phyloP scores from a whole-genome alignment of 1,140 invertebrate species.

The Chymomyza costata region DNA sequence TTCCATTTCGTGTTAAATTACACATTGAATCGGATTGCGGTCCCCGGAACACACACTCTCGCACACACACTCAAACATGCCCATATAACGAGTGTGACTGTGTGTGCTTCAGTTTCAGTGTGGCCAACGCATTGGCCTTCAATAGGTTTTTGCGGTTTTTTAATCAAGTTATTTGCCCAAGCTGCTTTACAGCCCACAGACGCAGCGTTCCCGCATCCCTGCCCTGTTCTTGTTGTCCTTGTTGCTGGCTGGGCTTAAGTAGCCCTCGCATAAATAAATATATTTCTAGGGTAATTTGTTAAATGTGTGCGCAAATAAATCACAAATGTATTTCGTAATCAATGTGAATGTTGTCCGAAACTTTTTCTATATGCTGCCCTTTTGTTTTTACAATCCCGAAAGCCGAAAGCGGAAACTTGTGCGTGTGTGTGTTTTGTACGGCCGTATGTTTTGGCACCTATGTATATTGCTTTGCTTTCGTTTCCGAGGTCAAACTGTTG shows the following conservation, averaged over 20 bases:
- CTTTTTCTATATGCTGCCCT: too few species aligned
- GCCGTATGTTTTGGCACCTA: neutral
- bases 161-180: slow-evolving; percentile 66
- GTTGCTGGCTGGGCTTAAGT: slow-evolving; percentile 22
- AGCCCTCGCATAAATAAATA: slow-evolving; percentile 56
- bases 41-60: slow-evolving; percentile 54
- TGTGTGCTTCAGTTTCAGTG: too few species aligned
- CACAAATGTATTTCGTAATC: slow-evolving; percentile 68
- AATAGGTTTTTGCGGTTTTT: slow-evolving; percentile 72
- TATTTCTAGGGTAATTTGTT: slow-evolving; percentile 53
- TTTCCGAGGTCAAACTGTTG: too few species aligned
- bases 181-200: too few species aligned
- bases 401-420: slow-evolving; percentile 5
- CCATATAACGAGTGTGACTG: neutral
- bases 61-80: too few species aligned
- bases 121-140: slow-evolving; percentile 41
- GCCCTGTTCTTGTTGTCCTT: too few species aligned
- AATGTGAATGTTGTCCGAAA: slow-evolving; percentile 21
- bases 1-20: slow-evolving; percentile 72
- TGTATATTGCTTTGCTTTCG: slow-evolving; percentile 7
- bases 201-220: too few species aligned
- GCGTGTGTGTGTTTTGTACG: slow-evolving; percentile 21
- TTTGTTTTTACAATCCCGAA: too few species aligned
- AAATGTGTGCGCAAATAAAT: slow-evolving; percentile 61
- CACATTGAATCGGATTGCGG: slow-evolving; percentile 71